A percentile compares a stretch with the other conserved stretches of the same genome.
phyloP scores from a whole-genome alignment of 1,140 invertebrate genomes.

The Oscheius sp. region DNA sequence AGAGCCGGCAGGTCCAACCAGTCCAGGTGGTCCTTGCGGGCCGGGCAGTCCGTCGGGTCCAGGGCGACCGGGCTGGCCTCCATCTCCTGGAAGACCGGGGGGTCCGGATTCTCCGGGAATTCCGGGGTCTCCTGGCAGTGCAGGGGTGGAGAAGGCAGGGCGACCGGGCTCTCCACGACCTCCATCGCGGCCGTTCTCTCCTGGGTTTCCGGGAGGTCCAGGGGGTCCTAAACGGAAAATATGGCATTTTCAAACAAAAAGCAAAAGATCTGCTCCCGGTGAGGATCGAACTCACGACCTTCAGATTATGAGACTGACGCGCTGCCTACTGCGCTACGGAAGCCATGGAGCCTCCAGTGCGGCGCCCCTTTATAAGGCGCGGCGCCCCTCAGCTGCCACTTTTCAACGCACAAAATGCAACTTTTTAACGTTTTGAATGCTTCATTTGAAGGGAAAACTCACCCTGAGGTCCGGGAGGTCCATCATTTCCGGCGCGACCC shows the following conservation, averaged over 20 bases:
- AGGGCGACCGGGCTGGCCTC: conserved; percentile 24
- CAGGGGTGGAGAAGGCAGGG: conserved; percentile 59
- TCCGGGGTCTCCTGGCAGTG: conserved; percentile 59
- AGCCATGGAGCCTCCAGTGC: not conserved
- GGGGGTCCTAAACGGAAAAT: conserved; percentile 33
- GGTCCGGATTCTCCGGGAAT: conserved; percentile 51
- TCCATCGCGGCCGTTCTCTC: conserved; percentile 50
- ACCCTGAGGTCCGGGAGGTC: conserved; percentile 44
- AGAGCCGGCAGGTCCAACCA: conserved; percentile 32
- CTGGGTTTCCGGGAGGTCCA: conserved; percentile 49
- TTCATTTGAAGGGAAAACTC: not conserved
- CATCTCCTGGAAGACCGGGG: conserved; percentile 46
- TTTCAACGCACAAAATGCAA: too few species aligned
- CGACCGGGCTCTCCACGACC: conserved; percentile 57
- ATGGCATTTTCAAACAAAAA: not conserved
- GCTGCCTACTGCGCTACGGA: conserved; percentile 32
- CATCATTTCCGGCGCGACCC: conserved; percentile 53
- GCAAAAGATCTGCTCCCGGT: conserved; percentile 63
- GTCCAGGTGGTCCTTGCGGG: conserved; percentile 48
- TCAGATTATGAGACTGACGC: conserved; percentile 94
- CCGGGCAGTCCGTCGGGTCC: conserved; percentile 42
- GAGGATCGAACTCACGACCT: conserved; percentile 94
- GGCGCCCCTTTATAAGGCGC: too few species aligned
- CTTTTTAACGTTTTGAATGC: not conserved
- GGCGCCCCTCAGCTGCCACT: too few species aligned